Evolutionary conservation across 2,113 vertebrate genomes (phyloP).

Genomic region (Eretmochelys imbricata): DNA sequence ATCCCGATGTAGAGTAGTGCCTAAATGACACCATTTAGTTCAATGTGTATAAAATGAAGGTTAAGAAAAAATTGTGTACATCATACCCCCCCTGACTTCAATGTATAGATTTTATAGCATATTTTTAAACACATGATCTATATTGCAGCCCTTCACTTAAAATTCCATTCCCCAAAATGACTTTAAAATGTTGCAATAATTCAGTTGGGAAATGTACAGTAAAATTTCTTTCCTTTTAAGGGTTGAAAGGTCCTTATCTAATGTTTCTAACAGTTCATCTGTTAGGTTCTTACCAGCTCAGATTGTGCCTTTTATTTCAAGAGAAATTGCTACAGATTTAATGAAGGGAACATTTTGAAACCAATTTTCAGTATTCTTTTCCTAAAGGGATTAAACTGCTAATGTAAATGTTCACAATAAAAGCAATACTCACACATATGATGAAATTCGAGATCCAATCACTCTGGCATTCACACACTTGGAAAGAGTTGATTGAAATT

Average conservation of each 20-base stretch:
- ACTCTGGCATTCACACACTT: constrained; percentile 63
- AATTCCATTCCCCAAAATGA: constrained; percentile 50
- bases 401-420: constrained; percentile 74
- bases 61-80: background rate
- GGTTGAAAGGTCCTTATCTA: constrained; percentile 67
- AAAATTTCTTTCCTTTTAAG: constrained; percentile 60
- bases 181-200: constrained; percentile 60
- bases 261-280: constrained; percentile 63
- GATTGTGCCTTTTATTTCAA: constrained; percentile 64
- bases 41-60: background rate
- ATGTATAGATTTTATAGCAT: background rate
- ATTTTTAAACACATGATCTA: constrained; percentile 1
- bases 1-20: background rate
- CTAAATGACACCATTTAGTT: background rate
- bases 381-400: constrained; percentile 68
- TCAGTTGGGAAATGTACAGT: constrained; percentile 55
- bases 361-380: constrained; percentile 69
- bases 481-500: constrained; percentile 71
- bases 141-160: constrained; percentile 19
- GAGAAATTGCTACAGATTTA: constrained; percentile 71
- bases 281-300: constrained; percentile 33
- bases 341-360: constrained; percentile 71
- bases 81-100: background rate
- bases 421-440: constrained; percentile 49
- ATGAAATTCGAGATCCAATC: constrained; percentile 70